Percentiles rank a stretch among this genome's conserved stretches.
phyloP scores from a whole-genome alignment of 2,113 vertebrate genomes.

The Gila orcuttii region DNA sequence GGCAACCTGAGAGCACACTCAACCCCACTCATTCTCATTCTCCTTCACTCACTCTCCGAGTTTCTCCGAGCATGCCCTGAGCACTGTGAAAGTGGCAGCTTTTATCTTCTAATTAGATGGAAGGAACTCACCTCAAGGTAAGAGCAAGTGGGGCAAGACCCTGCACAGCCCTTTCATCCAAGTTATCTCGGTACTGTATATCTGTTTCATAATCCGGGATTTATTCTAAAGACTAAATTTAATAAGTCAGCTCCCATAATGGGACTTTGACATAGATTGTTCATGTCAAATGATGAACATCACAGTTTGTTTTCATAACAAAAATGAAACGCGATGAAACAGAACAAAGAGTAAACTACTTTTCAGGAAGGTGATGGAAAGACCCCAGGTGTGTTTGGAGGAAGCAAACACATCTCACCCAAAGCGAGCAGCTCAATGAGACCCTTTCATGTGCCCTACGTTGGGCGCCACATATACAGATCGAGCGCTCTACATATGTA shows the following conservation, averaged over 20 bases:
- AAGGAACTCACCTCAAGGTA: conserved; percentile 74
- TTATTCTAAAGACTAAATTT: conserved; percentile 21
- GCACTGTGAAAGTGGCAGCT: conserved; percentile 80
- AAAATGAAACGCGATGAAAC: neutral
- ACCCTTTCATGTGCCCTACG: neutral
- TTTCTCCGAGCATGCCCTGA: conserved; percentile 64
- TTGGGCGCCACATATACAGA: neutral
- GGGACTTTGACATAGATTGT: neutral
- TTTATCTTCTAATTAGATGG: conserved; percentile 85
- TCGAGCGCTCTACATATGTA: conserved; percentile 48
- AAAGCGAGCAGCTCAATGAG: neutral
- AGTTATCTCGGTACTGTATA: conserved; percentile 54
- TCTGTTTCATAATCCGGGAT: conserved; percentile 3
- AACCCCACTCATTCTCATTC: conserved; percentile 67
- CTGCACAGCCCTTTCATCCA: conserved; percentile 64
- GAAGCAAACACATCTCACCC: conserved; percentile 14
- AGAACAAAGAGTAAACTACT: neutral
- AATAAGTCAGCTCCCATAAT: neutral
- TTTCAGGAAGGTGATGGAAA: neutral
- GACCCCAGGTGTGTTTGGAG: neutral
- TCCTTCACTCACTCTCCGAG: conserved; percentile 27
- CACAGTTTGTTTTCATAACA: neutral
- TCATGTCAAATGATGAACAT: neutral
- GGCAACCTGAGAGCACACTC: conserved; percentile 87
- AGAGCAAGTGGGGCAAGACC: conserved; percentile 68